Base-by-base conservation (phyloP, 2,797 vertebrate genomes). In the Cuniculus paca region DNA sequence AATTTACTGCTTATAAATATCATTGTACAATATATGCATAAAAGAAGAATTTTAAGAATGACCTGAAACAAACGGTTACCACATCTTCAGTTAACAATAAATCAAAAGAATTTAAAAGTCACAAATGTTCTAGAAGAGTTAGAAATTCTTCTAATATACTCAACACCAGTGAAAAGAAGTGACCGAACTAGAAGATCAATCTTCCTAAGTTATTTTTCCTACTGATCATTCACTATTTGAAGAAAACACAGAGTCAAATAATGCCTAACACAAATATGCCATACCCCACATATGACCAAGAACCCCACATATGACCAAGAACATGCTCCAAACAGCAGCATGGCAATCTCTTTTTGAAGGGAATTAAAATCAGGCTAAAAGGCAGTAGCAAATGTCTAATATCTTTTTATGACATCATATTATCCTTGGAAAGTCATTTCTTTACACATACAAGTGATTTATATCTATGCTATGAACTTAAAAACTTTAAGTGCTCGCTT, bases 361-460 rank as follows among this genome's bases (percentile, higher is more conserved):
- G 31, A 79, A 75, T 31, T 45, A 74, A 95, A 86, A 63, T 5
- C 58, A 93, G 86, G 31, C 1, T 34, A 45, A 6, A 39, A 2
- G 81, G 45, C 11, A 89, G 7, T 11, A 88, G 0, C 24, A 34
- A 52, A 52, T 84, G 19, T 63, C 26, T 84, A 60, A 58, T 22
- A 72, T n/a, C 50, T 77, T 36, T 36, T 17, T 45, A 65, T 13
- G 11, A 90, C 31, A 56, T 82, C 28, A 70, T 61, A 34, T 36
- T 52, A 79, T 16, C 13, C 34, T 88, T 34, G n/a, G 94, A 52
- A 89, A 93, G 34, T 83, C 56, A 83, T 65, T 88, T 48, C 84
- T 91, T 52, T 75, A 93, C 88, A 88, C 24, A 70, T 2, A 58
- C 72, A 13, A 91, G 45, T 45, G 31, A 93, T 72, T 24, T 36